phyloP scores from a whole-genome alignment of 2,797 vertebrate species.

The Pseudotriccus pelzelni region DNA sequence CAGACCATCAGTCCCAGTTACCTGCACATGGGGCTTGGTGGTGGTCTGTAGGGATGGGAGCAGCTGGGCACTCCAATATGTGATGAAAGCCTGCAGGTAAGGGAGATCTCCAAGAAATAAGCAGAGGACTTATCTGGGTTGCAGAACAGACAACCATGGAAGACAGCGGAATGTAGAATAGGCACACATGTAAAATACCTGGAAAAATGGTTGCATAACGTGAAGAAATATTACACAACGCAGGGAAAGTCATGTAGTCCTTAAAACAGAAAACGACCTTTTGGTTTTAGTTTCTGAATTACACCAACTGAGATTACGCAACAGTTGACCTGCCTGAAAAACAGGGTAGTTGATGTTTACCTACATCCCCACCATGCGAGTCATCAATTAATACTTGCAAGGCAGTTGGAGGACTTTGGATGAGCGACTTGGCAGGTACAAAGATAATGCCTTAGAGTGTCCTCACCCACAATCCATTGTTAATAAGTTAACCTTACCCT shows the following conservation, averaged over 20 bases:
- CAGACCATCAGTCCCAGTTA: background rate
- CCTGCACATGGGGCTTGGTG: background rate
- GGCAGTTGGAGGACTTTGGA: constrained; percentile 26
- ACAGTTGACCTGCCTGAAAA: background rate
- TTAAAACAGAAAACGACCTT: constrained; percentile 9
- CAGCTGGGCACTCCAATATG: background rate
- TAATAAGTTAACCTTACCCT: background rate
- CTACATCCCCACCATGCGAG: background rate
- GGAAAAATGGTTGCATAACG: background rate
- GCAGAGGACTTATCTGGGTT: background rate
- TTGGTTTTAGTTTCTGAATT: constrained; percentile 56
- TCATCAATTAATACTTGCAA: background rate
- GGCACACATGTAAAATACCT: background rate
- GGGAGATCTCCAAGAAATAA: background rate
- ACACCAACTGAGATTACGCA: background rate
- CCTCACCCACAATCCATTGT: rapidly evolving
- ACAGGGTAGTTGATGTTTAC: background rate
- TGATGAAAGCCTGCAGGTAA: background rate
- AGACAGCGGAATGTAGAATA: background rate
- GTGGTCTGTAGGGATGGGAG: background rate
- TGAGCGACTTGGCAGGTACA: background rate
- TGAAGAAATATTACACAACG: background rate
- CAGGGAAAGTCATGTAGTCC: background rate
- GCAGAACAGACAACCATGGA: background rate
- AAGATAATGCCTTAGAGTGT: rapidly evolving